Percentiles rank a stretch among this genome's conserved stretches.
phyloP scores from a whole-genome alignment of 1,140 invertebrate genomes.

The Oscheius sp. region DNA sequence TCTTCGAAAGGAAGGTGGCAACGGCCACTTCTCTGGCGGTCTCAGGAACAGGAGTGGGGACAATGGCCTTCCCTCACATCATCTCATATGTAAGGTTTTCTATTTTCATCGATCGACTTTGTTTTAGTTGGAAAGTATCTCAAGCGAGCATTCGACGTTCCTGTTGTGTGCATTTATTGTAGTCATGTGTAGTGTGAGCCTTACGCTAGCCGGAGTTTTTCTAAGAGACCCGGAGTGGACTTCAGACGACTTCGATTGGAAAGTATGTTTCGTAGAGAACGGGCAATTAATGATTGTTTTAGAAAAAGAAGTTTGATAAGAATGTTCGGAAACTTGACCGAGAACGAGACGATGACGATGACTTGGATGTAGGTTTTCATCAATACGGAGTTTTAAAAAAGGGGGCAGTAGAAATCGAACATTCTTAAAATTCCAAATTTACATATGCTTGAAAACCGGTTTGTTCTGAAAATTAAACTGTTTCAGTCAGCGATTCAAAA shows the following conservation, averaged over 20 bases:
- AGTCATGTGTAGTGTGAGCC: background rate
- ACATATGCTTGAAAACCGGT: too few relatives aligned
- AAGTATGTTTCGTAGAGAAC: background rate
- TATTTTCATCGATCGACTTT: background rate
- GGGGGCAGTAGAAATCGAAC: too few relatives aligned
- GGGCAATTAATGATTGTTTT: too few relatives aligned
- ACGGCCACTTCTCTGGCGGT: constrained; percentile 18
- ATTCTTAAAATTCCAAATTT: too few relatives aligned
- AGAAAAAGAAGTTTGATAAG: background rate
- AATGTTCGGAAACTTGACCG: background rate
- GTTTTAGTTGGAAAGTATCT: background rate
- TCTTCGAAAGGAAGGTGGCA: background rate
- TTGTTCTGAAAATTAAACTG: too few relatives aligned
- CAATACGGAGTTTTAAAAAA: too few relatives aligned
- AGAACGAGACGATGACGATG: background rate
- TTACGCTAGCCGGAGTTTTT: background rate
- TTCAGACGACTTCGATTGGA: constrained; percentile 12
- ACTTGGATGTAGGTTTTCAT: too few relatives aligned
- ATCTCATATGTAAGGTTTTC: background rate
- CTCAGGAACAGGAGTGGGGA: constrained; percentile 21
- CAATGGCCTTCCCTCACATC: background rate
- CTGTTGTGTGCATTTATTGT: background rate
- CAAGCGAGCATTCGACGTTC: background rate
- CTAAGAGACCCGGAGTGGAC: constrained; percentile 22
- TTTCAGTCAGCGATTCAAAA: too few relatives aligned